phyloP scores from a whole-genome alignment of 2,797 vertebrate species.

The Somateria mollissima region DNA sequence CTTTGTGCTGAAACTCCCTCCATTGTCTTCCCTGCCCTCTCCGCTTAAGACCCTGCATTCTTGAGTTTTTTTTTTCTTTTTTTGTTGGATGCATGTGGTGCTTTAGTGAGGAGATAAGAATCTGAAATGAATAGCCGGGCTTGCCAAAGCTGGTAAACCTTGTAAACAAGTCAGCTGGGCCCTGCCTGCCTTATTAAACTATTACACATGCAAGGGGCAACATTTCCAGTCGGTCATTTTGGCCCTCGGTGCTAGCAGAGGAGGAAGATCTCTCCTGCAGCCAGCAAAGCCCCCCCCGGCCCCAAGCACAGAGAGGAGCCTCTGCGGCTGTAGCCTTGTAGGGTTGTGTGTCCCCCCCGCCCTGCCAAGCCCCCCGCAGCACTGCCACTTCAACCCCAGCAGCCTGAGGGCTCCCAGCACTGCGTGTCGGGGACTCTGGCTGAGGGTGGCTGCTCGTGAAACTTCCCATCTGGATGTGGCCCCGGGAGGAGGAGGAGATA shows the following conservation, averaged over 20 bases:
- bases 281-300: background rate
- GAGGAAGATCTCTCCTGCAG: background rate
- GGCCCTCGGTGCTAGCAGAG: background rate
- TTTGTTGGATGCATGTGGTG: background rate
- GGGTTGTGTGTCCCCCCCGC: no score
- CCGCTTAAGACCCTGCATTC: background rate
- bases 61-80: accelerated
- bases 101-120: background rate
- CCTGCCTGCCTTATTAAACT: background rate
- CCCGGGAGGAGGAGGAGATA: background rate
- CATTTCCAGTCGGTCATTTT: background rate
- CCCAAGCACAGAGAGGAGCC: background rate
- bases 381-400: no score
- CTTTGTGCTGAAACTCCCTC: accelerated
- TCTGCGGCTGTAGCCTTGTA: background rate
- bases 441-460: background rate
- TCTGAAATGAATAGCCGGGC: background rate
- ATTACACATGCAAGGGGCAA: background rate
- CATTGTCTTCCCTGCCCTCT: accelerated
- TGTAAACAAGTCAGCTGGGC: background rate
- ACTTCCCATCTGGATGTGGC: background rate
- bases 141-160: background rate
- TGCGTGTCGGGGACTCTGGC: background rate
- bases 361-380: no score
- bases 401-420: no score